Percentiles rank a stretch among this genome's conserved stretches.
These are phyloP conservation scores for Sciurus niger DNA, from an alignment of 2,113 vertebrate genomes.

Conservation along the genomic window DNA sequence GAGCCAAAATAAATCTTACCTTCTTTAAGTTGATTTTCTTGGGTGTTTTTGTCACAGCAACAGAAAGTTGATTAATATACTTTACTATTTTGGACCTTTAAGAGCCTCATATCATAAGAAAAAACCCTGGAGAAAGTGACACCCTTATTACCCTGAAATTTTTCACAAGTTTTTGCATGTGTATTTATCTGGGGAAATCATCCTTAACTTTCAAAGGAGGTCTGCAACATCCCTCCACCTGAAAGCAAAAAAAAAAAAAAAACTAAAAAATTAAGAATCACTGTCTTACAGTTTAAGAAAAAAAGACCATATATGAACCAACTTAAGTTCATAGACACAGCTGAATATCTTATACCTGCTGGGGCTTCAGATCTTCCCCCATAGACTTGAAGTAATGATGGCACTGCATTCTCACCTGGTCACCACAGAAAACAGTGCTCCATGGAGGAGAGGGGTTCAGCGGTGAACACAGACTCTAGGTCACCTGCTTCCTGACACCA, in stretches of 20 bases:
- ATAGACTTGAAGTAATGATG: not conserved
- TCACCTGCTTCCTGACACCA: conserved; percentile 38
- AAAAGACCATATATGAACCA: not conserved
- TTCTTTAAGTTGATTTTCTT: not conserved
- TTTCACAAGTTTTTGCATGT: not conserved
- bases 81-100: not conserved
- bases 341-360: not conserved
- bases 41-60: not conserved
- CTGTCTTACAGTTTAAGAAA: not conserved
- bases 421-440: not conserved
- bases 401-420: not conserved
- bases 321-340: rapidly evolving
- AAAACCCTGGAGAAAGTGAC: not conserved
- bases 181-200: not conserved
- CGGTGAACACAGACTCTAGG: not conserved
- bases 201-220: not conserved
- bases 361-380: not conserved
- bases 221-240: not conserved
- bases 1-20: not conserved
- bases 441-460: not conserved
- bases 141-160: not conserved
- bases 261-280: not conserved
- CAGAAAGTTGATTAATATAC: not conserved
- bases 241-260: not conserved
- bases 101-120: not conserved